These are phyloP conservation scores for Heterohyrax brucei DNA, from an alignment of 2,797 vertebrate species.

Conservation along the genomic window DNA sequence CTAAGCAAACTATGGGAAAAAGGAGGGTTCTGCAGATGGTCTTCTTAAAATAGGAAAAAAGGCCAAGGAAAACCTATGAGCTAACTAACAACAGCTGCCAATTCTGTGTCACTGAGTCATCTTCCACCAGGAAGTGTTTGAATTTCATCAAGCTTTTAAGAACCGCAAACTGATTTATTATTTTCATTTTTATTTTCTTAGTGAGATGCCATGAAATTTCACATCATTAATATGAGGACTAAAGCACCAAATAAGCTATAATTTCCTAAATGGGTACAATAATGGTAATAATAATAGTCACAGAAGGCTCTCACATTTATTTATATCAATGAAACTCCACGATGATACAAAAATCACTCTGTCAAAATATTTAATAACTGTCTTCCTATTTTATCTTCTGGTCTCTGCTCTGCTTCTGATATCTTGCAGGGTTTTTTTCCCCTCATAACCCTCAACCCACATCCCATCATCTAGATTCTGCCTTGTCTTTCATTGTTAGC, in stretches of 20 bases:
- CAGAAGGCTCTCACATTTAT: constrained; percentile 67
- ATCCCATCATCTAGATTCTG: neutral
- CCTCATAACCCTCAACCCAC: neutral
- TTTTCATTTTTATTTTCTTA: constrained; percentile 84
- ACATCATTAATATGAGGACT: constrained; percentile 65
- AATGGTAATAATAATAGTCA: constrained; percentile 78
- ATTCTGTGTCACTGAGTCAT: constrained; percentile 83
- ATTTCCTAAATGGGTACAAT: constrained; percentile 81
- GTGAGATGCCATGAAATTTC: constrained; percentile 73
- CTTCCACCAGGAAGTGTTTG: constrained; percentile 86
- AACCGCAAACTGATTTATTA: constrained; percentile 77
- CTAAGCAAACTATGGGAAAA: constrained; percentile 78
- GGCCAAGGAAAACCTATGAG: constrained; percentile 84
- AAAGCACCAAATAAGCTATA: constrained; percentile 79
- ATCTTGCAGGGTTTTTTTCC: neutral
- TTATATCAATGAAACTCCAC: constrained; percentile 71
- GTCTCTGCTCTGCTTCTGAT: constrained; percentile 25
- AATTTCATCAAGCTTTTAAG: constrained; percentile 83
- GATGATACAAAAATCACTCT: constrained; percentile 21
- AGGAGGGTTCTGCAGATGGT: constrained; percentile 81
- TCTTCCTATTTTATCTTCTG: constrained; percentile 12
- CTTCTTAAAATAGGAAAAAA: constrained; percentile 81
- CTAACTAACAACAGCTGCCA: constrained; percentile 86
- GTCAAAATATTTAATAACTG: constrained; percentile 51
- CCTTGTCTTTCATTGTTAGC: neutral